Evolutionary conservation across 2,797 vertebrate genomes (phyloP).

Genomic region (Catostomus latipinnis): DNA sequence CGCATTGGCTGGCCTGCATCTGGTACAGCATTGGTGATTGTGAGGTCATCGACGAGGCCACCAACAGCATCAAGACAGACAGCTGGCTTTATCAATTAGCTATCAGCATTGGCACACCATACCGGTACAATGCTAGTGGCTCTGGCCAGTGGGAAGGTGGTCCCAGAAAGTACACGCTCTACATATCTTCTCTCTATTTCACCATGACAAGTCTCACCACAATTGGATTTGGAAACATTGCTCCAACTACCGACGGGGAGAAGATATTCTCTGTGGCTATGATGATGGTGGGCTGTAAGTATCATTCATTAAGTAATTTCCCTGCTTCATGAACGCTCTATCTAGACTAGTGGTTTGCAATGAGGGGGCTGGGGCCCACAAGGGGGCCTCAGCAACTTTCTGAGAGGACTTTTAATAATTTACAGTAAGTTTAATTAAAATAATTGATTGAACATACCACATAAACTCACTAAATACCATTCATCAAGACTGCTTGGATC

Average conservation of each 20-base stretch:
- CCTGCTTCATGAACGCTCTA: conserved; percentile 7
- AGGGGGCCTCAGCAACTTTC: no score
- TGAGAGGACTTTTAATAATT: no score
- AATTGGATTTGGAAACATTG: conserved; percentile 92
- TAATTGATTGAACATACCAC: no score
- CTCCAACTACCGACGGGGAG: conserved; percentile 89
- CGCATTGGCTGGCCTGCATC: conserved; percentile 91
- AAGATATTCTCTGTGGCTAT: conserved; percentile 95
- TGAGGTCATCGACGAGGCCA: conserved; percentile 86
- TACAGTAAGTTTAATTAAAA: no score
- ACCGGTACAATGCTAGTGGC: conserved; percentile 85
- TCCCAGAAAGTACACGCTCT: conserved; percentile 86
- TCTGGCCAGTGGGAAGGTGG: conserved; percentile 86
- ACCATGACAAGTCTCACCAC: conserved; percentile 92
- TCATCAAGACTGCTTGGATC: background rate
- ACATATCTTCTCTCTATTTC: conserved; percentile 91
- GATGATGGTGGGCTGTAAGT: conserved; percentile 77
- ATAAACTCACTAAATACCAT: no score
- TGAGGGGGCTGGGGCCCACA: no score
- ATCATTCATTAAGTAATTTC: background rate
- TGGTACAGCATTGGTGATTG: conserved; percentile 92
- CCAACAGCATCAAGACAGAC: conserved; percentile 87
- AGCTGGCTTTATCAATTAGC: conserved; percentile 90
- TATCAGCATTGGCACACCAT: conserved; percentile 85
- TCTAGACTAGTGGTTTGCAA: no score